Evolutionary conservation across 2,797 vertebrate species (phyloP), one percentile per base, ranked within the genome.

Genomic region (Distichodus sexfasciatus): DNA sequence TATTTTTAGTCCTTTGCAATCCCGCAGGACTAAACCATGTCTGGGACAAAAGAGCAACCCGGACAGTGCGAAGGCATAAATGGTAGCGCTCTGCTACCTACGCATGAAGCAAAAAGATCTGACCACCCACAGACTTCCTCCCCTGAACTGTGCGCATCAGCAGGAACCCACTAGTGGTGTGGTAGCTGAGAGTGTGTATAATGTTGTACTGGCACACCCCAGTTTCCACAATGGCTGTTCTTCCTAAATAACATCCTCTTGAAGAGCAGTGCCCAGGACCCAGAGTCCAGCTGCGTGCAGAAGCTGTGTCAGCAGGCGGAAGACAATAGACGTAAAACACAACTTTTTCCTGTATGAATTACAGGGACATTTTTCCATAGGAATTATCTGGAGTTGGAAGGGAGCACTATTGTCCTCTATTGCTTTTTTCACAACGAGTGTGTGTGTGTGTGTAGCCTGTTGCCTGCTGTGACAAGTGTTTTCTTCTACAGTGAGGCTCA

Each of bases 1-100:
- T 75, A 78, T 75, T 75, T 69, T 72, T 72, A 78, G 65, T 15
- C 61, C 14, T 24, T 75, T 43, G 33, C 19, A 44, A 60, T 74
- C 41, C 76, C 60, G 43, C 61, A 66, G 54, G 24, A 61, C 50
- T 51, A 51, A 72, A 72, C 61, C 62, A 54, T 17, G 72, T 71
- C 58, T 71, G 57, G 47, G 24, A 12, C 3, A 54, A 48, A 54
- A 65, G 31, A 21, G 17, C 33, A 47, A 65, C 28, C 66, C 50
- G 44, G 50, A 17, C 41, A 48, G 29, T 40, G 38, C 23, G 68
- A 48, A 28, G 33, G 58, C 28, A 11, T n/a, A 31, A 54, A 62
- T 11, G n/a, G 6, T 21, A 36, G 46, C 14, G 33, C 35, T 54
- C 48, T 35, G 36, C 71, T 64, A 48, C 54, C 64, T 9, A 47